These are phyloP conservation scores for Eclectus roratus DNA, from an alignment of 2,113 vertebrate genomes.

Conservation along the genomic window DNA sequence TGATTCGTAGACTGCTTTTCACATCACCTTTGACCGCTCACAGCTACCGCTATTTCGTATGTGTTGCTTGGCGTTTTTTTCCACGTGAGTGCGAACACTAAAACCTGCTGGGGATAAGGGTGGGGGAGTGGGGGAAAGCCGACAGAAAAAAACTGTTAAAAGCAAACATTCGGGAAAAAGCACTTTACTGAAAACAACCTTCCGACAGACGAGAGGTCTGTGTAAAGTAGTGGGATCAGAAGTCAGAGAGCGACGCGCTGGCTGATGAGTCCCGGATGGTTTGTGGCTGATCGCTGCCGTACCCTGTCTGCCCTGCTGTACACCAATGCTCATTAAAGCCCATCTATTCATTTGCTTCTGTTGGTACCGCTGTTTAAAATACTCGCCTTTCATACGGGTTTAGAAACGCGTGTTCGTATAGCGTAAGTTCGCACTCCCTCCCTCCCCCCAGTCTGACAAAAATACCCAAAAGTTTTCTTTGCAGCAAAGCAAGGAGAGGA, in stretches of 20 bases:
- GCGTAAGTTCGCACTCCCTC: not conserved
- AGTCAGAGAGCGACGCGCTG: not conserved
- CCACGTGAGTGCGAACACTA: not conserved
- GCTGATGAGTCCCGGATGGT: not conserved
- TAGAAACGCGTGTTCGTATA: not conserved
- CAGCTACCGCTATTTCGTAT: not conserved
- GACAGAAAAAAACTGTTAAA: not conserved
- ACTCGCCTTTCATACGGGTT: not conserved
- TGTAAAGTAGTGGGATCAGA: not conserved
- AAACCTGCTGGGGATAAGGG: not conserved
- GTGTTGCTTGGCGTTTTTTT: not conserved
- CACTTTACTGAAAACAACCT: slow-evolving; percentile 54
- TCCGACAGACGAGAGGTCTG: not conserved
- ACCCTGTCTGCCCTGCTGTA: slow-evolving; percentile 40
- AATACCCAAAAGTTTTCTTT: not conserved
- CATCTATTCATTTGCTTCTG: slow-evolving; percentile 10
- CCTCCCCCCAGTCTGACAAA: not conserved
- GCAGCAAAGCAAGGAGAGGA: not conserved
- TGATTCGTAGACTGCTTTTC: not conserved
- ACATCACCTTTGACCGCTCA: not conserved
- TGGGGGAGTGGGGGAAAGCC: accelerated
- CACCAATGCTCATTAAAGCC: slow-evolving; percentile 62
- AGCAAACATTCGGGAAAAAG: slow-evolving; percentile 2
- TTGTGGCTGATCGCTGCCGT: slow-evolving; percentile 29
- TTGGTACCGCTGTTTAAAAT: not conserved